Evolutionary conservation across 2,113 vertebrate genomes (phyloP), one percentile per base, ranked within the genome.

Genomic region (Scalopus aquaticus): DNA sequence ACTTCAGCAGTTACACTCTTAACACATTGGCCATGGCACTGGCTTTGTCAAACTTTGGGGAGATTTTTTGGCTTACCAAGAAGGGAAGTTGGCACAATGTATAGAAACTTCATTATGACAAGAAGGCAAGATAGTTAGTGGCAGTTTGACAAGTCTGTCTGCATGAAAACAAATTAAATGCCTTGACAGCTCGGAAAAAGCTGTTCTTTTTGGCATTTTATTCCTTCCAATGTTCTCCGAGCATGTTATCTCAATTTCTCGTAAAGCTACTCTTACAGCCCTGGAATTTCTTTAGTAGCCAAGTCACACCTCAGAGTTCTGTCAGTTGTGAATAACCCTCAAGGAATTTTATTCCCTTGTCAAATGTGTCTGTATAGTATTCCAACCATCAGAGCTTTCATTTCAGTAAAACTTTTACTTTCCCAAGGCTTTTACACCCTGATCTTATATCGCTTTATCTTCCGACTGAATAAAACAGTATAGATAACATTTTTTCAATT

Each of bases 161-260:
- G 70, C 83, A 73, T 62, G 92, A 90, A 95, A 94, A 96, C 89
- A 95, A 95, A 96, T 94, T 93, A 91, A 76, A 88, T 64, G 79
- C 56, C 74, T 72, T 91, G 67, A 96, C 93, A 96, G 91, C 60
- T 93, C 81, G 51, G 74, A 78, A 82, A 93, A 96, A 83, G 60
- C 83, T 96, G 89, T 91, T 90, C 95, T 89, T 88, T 80, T 69
- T 76, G 95, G 86, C 82, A 96, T 93, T 96, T 96, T 86, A 49
- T 81, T 83, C 89, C 73, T 91, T 92, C 69, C 24, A 39, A 5
- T 69, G 54, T 91, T 88, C 78, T 89, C 64, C 5, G 17, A 91
- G 64, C 9, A 11, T 70, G 84, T 87, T 79, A 95, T 92, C 94
- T 93, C 56, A 42, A 58, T 89, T 91, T 91, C 74, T 93, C n/a